Conservation (phyloP, 2,113 vertebrate genomes). For the Chloropsis cyanopogon region DNA sequence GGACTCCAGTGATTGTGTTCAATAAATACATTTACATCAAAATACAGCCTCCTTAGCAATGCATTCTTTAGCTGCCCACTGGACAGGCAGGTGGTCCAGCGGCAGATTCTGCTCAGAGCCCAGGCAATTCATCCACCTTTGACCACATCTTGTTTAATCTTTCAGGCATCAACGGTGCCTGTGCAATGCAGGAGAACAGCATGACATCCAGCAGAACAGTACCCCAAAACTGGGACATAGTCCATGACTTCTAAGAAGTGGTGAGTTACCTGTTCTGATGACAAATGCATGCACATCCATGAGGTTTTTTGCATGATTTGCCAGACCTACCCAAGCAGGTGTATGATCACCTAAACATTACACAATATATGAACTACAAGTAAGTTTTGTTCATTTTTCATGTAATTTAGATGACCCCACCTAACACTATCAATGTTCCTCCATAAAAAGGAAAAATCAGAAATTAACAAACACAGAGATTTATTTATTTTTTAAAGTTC, state of each 20-base stretch:
- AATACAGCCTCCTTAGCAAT: background rate
- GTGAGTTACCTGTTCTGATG: background rate
- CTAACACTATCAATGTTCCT: background rate
- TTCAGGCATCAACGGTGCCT: background rate
- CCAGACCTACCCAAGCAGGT: accelerated
- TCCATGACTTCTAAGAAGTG: background rate
- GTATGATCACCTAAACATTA: background rate
- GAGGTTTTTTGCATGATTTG: background rate
- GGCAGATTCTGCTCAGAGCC: background rate
- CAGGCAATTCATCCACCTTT: background rate
- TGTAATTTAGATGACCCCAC: background rate
- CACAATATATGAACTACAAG: background rate
- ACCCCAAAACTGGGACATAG: background rate
- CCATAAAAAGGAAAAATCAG: background rate
- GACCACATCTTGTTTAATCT: background rate
- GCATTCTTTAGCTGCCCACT: background rate
- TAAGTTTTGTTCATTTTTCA: background rate
- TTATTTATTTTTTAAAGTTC: background rate
- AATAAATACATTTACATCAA: background rate
- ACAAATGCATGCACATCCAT: background rate
- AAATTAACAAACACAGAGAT: background rate
- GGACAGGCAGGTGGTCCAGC: background rate
- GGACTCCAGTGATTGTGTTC: background rate
- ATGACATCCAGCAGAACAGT: background rate
- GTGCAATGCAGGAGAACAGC: background rate